Conservation (phyloP, 2,797 vertebrate species). For the Spinibarbus caldwelli region DNA sequence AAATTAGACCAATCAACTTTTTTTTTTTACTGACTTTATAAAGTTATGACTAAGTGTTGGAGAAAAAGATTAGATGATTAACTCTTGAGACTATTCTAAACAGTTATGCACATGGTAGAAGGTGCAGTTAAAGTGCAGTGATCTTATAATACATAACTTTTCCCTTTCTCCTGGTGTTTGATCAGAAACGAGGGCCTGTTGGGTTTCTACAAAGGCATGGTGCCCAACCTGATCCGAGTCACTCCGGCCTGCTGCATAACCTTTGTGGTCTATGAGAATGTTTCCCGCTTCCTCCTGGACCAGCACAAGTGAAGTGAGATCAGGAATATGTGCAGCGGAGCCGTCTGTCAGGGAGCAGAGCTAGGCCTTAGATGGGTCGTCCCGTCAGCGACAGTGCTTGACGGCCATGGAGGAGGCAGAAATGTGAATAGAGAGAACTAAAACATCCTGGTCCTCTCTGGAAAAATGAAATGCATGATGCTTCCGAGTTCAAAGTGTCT, state of each 20-base stretch:
- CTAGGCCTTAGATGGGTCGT: background rate
- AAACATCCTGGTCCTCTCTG: background rate
- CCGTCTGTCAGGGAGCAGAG: background rate
- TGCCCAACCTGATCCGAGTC: constrained; percentile 92
- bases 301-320: constrained; percentile 59
- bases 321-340: background rate
- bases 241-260: constrained; percentile 98
- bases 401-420: background rate
- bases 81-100: background rate
- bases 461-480: background rate
- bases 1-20: too few species aligned
- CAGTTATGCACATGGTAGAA: background rate
- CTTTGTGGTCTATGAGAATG: constrained; percentile 94
- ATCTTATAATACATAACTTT: background rate
- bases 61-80: background rate
- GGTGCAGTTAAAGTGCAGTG: background rate
- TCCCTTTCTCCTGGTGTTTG: constrained; percentile 17
- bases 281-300: constrained; percentile 84
- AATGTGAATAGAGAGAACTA: background rate
- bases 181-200: constrained; percentile 88
- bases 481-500: background rate
- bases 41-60: background rate
- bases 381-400: background rate
- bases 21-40: background rate
- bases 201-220: constrained; percentile 98